A percentile compares a stretch with the other conserved stretches of the same genome.
Evolutionary conservation across 2,888 invertebrate genomes (phyloP).

Genomic region (Cheilosia scutellata): DNA sequence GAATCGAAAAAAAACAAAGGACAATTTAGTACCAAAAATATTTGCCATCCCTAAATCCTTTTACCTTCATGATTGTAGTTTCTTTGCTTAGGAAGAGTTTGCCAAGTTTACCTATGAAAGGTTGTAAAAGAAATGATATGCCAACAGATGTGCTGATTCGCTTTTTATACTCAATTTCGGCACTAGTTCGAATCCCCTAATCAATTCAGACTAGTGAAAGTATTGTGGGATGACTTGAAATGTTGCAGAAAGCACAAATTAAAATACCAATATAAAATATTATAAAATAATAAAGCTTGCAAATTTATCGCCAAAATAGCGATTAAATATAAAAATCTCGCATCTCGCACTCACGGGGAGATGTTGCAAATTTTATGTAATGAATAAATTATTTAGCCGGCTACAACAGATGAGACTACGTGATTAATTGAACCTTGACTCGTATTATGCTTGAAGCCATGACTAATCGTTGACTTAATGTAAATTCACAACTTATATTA

Average conservation of each 20-base stretch:
- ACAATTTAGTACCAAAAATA: background rate
- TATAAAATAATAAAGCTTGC: background rate
- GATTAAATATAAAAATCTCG: background rate
- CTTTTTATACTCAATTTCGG: constrained; percentile 40
- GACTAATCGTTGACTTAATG: constrained; percentile 2
- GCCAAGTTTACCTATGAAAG: constrained; percentile 28
- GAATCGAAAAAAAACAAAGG: constrained; percentile 2
- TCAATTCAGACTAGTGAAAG: constrained; percentile 35
- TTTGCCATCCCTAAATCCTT: background rate
- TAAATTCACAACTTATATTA: background rate
- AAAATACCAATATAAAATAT: constrained; percentile 8
- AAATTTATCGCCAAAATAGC: background rate
- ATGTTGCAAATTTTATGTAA: constrained; percentile 34
- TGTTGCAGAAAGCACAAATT: background rate
- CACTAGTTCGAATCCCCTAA: background rate
- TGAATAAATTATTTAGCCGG: constrained; percentile 3
- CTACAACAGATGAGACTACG: background rate
- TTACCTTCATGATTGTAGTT: constrained; percentile 66
- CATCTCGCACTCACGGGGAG: background rate
- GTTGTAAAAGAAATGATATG: constrained; percentile 46
- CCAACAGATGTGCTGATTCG: constrained; percentile 1
- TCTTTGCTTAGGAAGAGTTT: constrained; percentile 28
- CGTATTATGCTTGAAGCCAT: constrained; percentile 6
- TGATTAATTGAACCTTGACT: constrained; percentile 5
- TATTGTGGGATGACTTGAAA: background rate